Evolutionary conservation across 2,888 invertebrate species (phyloP), one percentile per base, ranked within the genome.

Genomic region (Phyto melanocephala): DNA sequence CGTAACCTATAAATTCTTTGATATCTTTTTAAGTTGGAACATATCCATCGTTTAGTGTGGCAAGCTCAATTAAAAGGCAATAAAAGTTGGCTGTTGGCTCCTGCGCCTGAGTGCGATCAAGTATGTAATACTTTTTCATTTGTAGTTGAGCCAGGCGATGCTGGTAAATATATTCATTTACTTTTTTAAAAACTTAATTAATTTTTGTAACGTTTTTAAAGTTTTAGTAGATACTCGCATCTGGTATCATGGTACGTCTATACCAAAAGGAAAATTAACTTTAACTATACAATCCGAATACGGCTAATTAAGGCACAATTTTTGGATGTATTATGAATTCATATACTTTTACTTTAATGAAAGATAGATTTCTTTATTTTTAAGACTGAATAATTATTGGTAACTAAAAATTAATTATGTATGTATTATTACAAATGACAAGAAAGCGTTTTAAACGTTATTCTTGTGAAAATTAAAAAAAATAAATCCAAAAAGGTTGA

Each of bases 231-330:
- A 98, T 88, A 98, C 98, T 0, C 94, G 97, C 86, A 93, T 96
- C 81, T 98, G 98, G 98, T 98, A 97, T 90, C 97, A 98, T 90
- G 94, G 95, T 67, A 98, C 98, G 42, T 94, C 93, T 85, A 95
- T 97, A 76, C 94, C 95, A 56, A 94, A 95, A 84, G 95, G 95
- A 6, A 94, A 95, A 88, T 95, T 98, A 87, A 96, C 97, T 85
- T 92, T 98, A 52, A 96, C 97, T 13, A 94, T 98, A 79, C 97
- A 97, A 86, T 98, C 98, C 0, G 98, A 98, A 90, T 98, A 97
- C 92, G 97, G 98, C 86, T 95, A 92, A 80, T 8, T 28, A n/a
- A 6, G 3, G 2, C 8, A 42, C 6, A 20, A 11, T 13, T 20
- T 40, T 24, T 13, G 2, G 13, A 5, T 37, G 6, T 37, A 13